Percentiles rank a stretch among this genome's conserved stretches.
Evolutionary conservation across 2,113 vertebrate genomes (phyloP).

Genomic region (Centrocercus urophasianus): DNA sequence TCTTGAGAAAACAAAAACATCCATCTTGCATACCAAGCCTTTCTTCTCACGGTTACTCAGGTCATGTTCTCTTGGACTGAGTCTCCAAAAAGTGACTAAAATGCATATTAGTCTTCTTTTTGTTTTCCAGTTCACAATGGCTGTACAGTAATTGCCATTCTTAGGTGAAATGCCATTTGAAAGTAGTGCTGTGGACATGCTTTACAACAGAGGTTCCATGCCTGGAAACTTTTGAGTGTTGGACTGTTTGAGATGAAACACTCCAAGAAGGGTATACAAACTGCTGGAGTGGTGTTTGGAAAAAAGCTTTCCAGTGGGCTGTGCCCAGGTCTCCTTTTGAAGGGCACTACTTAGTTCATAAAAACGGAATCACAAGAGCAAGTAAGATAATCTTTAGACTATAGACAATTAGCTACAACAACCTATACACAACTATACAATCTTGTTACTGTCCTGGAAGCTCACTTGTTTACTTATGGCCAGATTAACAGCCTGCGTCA

Average conservation of each 20-base stretch:
- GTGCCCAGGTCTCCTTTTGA: not conserved
- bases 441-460: not conserved
- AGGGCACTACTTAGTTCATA: not conserved
- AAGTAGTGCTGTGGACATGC: accelerated
- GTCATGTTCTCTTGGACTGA: not conserved
- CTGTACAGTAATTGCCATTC: not conserved
- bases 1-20: not conserved
- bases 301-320: not conserved
- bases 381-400: not conserved
- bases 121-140: not conserved
- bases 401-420: not conserved
- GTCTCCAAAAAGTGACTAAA: not conserved
- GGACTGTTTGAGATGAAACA: not conserved
- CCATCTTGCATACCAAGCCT: not conserved
- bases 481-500: not conserved
- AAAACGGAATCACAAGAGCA: not conserved
- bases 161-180: not conserved
- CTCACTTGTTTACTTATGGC: not conserved
- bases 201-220: not conserved
- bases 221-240: not conserved
- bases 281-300: not conserved
- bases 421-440: not conserved
- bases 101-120: not conserved
- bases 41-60: not conserved
- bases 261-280: not conserved